Base-by-base conservation (phyloP, 2,797 vertebrate genomes). In the Hypotaenidia okinawae region DNA sequence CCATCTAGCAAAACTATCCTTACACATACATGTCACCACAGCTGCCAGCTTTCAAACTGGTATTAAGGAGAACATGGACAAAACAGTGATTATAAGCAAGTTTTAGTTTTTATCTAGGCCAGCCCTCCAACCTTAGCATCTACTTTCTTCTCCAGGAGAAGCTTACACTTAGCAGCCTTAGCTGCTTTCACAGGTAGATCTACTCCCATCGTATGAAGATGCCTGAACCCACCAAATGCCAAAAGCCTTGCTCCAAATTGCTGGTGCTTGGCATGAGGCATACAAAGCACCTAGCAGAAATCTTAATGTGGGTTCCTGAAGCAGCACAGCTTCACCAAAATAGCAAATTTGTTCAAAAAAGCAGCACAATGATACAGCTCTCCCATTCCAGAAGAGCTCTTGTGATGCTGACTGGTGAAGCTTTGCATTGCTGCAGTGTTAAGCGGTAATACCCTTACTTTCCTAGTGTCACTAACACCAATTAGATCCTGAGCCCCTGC, bases 131-230 rank as follows among this genome's bases (percentile, higher is more conserved):
- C 23, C 35, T 89, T 17, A n/a, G 16, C 23, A 7, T 49, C 35
- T 84, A 33, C 23, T 57, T 43, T 68, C 55, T 69, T 58, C 69
- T 39, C 47, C 21, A 23, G 28, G 4, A 33, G 2, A 49, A 41
- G 41, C 61, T 54, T 62, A 10, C 0, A 11, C 79, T 80, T 54
- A 85, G 55, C 32, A 85, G 22, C 23, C 79, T 35, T 62, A 30
- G 37, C 54, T 79, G 22, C 41, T 58, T 84, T 85, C 41, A 55
- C 23, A 80, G 67, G 22, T 59, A 21, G 5, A 39, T 41, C 33
- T 58, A 3, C 37, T 54, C 35, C 0, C 0, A 54, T 2, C n/a
- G 13, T 10, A n/a, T 41, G 63, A 41, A 51, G 16, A 41, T 4
- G 5, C 19, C 61, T 54, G 62, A 86, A 52, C 39, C 17, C 14